Base-by-base conservation (phyloP, 2,113 vertebrate species). In the Scolopax mira region DNA sequence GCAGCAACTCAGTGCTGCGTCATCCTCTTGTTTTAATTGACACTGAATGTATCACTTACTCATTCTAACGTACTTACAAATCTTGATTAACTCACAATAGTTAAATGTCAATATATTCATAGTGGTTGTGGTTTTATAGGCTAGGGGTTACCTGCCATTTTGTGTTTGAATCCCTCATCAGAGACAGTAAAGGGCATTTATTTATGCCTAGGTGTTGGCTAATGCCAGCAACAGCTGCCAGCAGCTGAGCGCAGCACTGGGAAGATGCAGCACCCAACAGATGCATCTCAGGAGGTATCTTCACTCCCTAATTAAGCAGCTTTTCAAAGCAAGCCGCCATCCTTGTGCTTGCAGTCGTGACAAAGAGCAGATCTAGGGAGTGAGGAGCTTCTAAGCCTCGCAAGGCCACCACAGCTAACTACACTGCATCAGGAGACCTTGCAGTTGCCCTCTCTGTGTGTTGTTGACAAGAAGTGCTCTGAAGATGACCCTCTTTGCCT, bases 51-150 rank as follows among this genome's bases (percentile, higher is more conserved):
- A 65, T 97, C 83, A 89, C 70, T 96, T 90, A 84, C 54, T 58
- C 58, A 78, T 85, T 70, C 52, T 85, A 83, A 94, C 1, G 4
- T 71, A 92, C 93, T 96, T 92, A 71, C 64, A 71, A 79, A 94
- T 92, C 85, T 92, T 90, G 88, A 96, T 87, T 74, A 97, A 97
- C 87, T 85, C 49, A 96, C 67, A 94, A 28, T 92, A 94, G 94
- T 95, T 95, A 96, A 96, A 97, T 93, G 70, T 94, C 93, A 94
- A 51, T 69, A 87, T 89, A 95, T 80, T 90, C 79, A 24, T 27
- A 71, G 78, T 16, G 19, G 71, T 80, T 95, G 78, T 15, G 37
- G 70, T 79, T 95, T 96, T 93, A 70, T 84, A 82, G 90, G 92
- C 90, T 86, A 81, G 70, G 70, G 57, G 33, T 89, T 97, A 81